Evolutionary conservation across 2,113 vertebrate genomes (phyloP).

Genomic region (Poeciliopsis retropinna): DNA sequence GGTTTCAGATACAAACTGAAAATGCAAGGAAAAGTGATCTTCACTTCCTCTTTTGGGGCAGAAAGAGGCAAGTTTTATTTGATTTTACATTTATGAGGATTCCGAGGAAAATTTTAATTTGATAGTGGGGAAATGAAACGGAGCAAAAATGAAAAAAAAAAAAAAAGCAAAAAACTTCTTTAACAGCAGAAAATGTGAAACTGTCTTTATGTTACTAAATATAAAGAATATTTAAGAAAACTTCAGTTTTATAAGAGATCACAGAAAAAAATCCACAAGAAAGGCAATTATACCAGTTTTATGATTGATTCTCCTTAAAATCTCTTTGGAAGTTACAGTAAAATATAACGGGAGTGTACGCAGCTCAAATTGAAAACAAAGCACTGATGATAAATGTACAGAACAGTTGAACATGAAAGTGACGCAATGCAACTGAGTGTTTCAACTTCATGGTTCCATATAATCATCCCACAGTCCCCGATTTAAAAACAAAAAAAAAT

Average conservation of each 20-base stretch:
- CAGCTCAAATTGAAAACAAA: conserved; percentile 4
- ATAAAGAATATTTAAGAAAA: neutral
- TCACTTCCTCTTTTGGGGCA: neutral
- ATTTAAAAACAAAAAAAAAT: conserved; percentile 10
- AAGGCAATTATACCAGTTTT: neutral
- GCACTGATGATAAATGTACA: neutral
- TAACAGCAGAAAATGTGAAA: neutral
- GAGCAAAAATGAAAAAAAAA: neutral
- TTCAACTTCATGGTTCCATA: neutral
- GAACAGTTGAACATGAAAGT: neutral
- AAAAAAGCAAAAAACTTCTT: neutral
- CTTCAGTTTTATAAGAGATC: neutral
- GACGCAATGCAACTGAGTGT: conserved; percentile 1
- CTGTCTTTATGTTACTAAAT: neutral
- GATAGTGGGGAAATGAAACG: no score
- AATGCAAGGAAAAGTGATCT: neutral
- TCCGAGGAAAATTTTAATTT: neutral
- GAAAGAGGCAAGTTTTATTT: neutral
- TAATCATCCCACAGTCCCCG: neutral
- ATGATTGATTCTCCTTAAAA: conserved; percentile 2
- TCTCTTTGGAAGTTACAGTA: conserved; percentile 27
- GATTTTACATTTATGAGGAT: no score
- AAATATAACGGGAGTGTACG: conserved; percentile 43
- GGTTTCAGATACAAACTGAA: neutral
- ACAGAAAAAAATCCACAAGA: conserved; percentile 1